Evolutionary conservation across 2,888 invertebrate species (phyloP), one percentile per base, ranked within the genome.

Genomic region (Yponomeuta malinellus): DNA sequence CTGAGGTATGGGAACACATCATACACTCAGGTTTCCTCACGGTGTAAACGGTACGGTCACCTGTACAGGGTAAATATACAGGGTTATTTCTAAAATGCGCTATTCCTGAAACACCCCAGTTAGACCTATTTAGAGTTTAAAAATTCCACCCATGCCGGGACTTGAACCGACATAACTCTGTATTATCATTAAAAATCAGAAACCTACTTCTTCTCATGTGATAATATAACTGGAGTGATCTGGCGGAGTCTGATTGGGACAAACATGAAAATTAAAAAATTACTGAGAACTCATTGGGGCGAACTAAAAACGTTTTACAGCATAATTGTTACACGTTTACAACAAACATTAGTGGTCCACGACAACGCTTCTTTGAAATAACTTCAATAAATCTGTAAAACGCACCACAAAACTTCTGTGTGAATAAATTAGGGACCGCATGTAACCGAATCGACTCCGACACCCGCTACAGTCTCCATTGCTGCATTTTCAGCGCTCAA

Each of bases 331-430:
- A 75, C 74, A 75, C 81, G 77, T 84, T 82, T 81, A 84, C 79
- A 82, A 83, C 80, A 83, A 84, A 83, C 82, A 82, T 86, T 83
- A 87, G 88, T 85, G 86, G 9, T 86, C 82, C 81, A 83, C 79
- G 80, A 82, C 81, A 82, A 81, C 79, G 79, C 78, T 91, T 91
- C 90, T 76, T 79, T 86, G 91, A 90, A 90, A 80, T 82, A 78
- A 76, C 77, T 78, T 79, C 83, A 85, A 85, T 90, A 90, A 91
- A 90, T 86, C 84, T 90, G 89, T 91, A 90, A 89, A 86, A 83
- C 85, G 83, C 86, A 85, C 88, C 88, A 86, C 88, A 87, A 84
- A 88, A 91, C 91, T 91, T 87, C 91, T 91, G 91, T 89, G 79
- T 79, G 75, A 78, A 65, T 65, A 64, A 70, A 64, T 70, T 70